Base-by-base conservation (phyloP, 2,113 vertebrate species). In the Otis tarda region DNA sequence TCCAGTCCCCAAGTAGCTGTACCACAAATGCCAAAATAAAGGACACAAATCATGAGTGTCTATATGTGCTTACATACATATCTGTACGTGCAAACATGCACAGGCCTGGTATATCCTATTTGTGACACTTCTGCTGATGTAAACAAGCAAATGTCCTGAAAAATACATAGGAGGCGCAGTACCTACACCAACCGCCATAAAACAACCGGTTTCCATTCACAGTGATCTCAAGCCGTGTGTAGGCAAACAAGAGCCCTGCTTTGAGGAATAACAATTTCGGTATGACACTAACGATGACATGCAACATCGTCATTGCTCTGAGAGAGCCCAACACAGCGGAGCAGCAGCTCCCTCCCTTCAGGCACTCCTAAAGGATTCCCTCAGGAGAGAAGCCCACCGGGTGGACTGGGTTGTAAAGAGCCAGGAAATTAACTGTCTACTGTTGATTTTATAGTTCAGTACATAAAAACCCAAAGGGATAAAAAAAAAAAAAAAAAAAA, bases 61-160 rank as follows among this genome's bases (percentile, higher is more conserved):
- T 61, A 6, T 30, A 67, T 1, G 2, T 24, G 52, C 39, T 45
- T 70, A 45, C 43, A 47, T 6, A 64, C 19, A 6, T 0, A 0
- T 15, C n/a, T 11, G 14, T 60, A 61, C 0, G 0, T 30, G 30
- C 43, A 84, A 63, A 61, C 31, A 43, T 0, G 4, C 30, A 22
- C 28, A 31, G 59, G 25, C 15, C 27, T 50, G 28, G 18, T 49
- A 33, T 15, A 83, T 14, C 35, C 73, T 33, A 56, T 52, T 25
- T 59, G 35, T 28, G 79, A 77, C 49, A 52, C 21, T 45, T 31
- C 23, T 0, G 1, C 52, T 50, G 52, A 81, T 0, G 1, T 63
- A 56, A 73, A 80, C 31, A 84, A 91, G 31, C 24, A 60, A 82
- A 15, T 2, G 25, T 52, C 56, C 80, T 22, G 39, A 76, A 70